phyloP scores from a whole-genome alignment of 2,113 vertebrate genomes.

The Lophotis ruficrista region DNA sequence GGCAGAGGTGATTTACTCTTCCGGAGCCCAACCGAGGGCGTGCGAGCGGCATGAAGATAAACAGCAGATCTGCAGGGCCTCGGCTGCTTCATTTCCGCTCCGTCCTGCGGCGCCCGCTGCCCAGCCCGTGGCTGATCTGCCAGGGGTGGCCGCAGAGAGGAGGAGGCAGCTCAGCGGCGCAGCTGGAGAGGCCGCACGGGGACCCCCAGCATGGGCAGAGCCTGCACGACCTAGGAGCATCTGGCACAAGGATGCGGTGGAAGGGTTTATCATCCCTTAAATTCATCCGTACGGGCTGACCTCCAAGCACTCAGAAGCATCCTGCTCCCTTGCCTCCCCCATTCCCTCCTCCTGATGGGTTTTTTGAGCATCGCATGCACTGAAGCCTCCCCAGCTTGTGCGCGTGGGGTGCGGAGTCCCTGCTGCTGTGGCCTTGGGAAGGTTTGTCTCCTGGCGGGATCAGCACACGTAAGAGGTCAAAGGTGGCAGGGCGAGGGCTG shows the following conservation, averaged over 20 bases:
- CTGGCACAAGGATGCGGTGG: background rate
- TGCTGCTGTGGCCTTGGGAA: background rate
- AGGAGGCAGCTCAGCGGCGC: background rate
- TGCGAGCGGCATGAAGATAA: background rate
- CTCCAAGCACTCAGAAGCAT: background rate
- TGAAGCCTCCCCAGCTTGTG: background rate
- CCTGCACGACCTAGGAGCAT: background rate
- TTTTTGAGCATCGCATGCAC: fast-evolving
- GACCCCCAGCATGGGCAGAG: background rate
- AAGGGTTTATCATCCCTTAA: background rate
- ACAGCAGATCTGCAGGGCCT: background rate
- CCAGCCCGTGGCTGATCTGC: background rate
- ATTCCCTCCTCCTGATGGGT: background rate
- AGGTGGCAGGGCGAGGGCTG: background rate
- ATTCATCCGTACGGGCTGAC: background rate
- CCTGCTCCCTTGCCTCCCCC: background rate
- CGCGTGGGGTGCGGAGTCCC: fast-evolving
- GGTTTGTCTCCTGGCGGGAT: background rate
- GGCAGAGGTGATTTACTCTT: background rate
- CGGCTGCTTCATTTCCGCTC: background rate
- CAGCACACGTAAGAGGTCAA: background rate
- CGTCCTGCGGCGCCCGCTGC: background rate
- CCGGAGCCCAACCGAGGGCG: background rate
- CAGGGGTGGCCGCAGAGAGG: fast-evolving
- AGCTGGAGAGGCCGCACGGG: fast-evolving